Conservation (phyloP, 2,888 invertebrate species). For the Sminthurides aquaticus region DNA sequence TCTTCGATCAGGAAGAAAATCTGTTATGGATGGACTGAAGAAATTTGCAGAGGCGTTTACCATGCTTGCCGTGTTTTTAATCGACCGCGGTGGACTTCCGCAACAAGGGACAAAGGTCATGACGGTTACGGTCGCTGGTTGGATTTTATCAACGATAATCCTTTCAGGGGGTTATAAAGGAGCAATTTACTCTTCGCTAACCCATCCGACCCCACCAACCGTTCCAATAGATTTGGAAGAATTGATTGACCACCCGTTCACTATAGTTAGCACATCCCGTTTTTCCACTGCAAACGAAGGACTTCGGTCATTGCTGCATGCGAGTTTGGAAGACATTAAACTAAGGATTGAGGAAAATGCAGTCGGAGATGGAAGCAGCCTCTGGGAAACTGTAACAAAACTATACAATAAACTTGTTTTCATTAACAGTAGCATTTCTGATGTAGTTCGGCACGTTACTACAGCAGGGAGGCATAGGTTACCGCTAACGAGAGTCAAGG, state of each 20-base stretch:
- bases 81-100: neutral
- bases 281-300: neutral
- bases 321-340: neutral
- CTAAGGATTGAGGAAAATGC: neutral
- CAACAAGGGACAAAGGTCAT: no score
- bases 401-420: neutral
- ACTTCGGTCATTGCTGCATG: neutral
- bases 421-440: neutral
- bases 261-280: neutral
- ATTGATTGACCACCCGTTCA: neutral
- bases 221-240: neutral
- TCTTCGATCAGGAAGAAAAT: no score
- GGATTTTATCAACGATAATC: neutral
- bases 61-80: neutral
- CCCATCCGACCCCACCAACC: neutral
- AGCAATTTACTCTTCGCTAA: neutral
- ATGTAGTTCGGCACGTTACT: neutral
- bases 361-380: neutral
- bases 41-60: neutral
- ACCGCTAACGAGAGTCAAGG: neutral
- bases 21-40: neutral
- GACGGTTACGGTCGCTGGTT: neutral
- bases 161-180: neutral
- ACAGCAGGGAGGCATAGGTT: neutral
- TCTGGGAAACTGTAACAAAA: neutral